Conservation (phyloP, 2,113 vertebrate species). For the Oriolus oriolus region DNA sequence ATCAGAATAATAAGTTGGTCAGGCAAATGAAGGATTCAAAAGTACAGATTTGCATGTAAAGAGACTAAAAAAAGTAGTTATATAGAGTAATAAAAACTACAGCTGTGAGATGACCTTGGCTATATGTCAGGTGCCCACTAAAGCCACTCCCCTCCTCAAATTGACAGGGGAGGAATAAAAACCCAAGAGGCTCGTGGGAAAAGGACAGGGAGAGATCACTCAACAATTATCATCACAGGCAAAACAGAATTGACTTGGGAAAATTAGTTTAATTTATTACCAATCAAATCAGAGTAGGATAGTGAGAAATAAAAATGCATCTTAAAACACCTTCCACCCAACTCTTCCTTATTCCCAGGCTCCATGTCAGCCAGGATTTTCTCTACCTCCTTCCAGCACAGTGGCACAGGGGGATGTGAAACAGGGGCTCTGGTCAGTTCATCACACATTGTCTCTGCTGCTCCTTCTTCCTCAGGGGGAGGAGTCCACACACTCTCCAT, state of each 20-base stretch:
- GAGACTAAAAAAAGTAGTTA: neutral
- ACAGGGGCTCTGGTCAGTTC: accelerated
- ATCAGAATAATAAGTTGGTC: neutral
- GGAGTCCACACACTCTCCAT: too few species aligned
- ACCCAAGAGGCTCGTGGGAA: accelerated
- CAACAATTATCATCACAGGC: accelerated
- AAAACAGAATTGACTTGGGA: neutral
- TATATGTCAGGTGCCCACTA: neutral
- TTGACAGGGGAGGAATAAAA: neutral
- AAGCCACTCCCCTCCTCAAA: accelerated
- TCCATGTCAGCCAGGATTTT: accelerated
- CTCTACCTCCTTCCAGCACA: neutral
- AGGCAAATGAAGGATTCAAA: neutral
- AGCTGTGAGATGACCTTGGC: accelerated
- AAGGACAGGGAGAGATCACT: neutral
- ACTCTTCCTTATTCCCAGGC: accelerated
- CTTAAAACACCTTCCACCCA: neutral
- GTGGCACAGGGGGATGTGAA: accelerated
- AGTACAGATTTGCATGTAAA: neutral
- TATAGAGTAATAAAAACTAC: neutral
- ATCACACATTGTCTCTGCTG: accelerated
- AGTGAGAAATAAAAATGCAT: neutral
- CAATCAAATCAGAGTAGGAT: neutral
- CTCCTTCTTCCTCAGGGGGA: neutral
- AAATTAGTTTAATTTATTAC: neutral